Conservation (phyloP, 2,888 invertebrate species). For the Erynnis tages region DNA sequence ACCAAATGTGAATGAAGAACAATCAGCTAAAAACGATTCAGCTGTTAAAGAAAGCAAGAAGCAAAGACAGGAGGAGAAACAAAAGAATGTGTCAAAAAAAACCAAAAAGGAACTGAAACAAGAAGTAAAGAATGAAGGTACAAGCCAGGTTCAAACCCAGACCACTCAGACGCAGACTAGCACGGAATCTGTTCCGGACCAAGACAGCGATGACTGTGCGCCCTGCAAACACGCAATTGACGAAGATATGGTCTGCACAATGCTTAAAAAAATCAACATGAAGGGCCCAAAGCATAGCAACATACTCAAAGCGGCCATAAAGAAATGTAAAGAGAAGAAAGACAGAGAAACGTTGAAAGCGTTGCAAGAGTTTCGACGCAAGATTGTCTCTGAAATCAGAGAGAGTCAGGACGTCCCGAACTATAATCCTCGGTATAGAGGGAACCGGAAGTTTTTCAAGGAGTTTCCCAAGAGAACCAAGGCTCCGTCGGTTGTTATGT, state of each 20-base stretch:
- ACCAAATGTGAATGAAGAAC: not conserved
- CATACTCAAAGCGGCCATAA: conserved; percentile 3
- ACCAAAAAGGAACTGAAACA: too few species aligned
- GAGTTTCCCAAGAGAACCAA: too few species aligned
- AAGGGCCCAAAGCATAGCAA: conserved; percentile 11
- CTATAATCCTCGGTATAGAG: not conserved
- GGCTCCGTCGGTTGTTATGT: too few species aligned
- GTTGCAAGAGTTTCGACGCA: not conserved
- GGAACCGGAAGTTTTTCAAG: too few species aligned
- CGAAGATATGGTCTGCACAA: not conserved
- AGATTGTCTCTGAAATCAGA: conserved; percentile 3
- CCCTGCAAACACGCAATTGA: not conserved
- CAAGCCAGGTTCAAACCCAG: too few species aligned
- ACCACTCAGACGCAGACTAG: too few species aligned
- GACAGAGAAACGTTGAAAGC: conserved; percentile 1
- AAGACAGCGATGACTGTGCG: not conserved
- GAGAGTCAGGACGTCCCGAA: not conserved
- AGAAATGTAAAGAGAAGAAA: not conserved
- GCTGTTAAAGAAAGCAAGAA: too few species aligned
- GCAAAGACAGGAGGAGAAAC: too few species aligned
- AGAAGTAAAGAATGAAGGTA: too few species aligned
- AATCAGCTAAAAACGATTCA: not conserved
- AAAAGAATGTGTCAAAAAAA: too few species aligned
- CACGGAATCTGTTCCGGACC: too few species aligned
- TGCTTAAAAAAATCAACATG: conserved; percentile 4